Evolutionary conservation across 2,113 vertebrate species (phyloP).

Genomic region (Lucifuga dentata): DNA sequence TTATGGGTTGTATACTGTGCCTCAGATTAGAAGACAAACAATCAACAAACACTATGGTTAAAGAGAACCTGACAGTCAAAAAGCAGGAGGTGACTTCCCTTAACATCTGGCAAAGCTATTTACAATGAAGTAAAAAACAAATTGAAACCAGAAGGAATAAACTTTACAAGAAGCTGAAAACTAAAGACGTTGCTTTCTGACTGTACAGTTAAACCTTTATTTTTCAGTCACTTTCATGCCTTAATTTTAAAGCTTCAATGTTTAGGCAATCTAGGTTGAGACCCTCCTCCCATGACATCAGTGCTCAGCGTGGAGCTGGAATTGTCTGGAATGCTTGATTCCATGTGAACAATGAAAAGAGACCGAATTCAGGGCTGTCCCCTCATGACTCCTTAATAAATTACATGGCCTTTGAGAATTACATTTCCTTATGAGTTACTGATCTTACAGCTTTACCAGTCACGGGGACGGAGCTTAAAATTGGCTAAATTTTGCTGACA

Average conservation of each 20-base stretch:
- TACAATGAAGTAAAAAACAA: conserved; percentile 41
- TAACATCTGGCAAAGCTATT: conserved; percentile 33
- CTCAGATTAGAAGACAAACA: conserved; percentile 32
- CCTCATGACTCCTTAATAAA: neutral
- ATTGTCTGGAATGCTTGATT: conserved; percentile 4
- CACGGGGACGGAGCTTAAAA: no score
- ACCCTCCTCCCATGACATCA: conserved; percentile 42
- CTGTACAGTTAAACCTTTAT: conserved; percentile 20
- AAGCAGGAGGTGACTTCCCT: conserved; percentile 37
- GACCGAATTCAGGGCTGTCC: neutral
- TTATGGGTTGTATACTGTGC: conserved; percentile 1
- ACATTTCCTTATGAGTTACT: no score
- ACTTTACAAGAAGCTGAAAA: conserved; percentile 9
- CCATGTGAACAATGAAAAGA: neutral
- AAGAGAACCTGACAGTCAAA: conserved; percentile 10
- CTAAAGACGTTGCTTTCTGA: conserved; percentile 23
- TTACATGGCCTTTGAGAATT: no score
- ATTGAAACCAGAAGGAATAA: conserved; percentile 19
- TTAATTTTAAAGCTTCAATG: conserved; percentile 41
- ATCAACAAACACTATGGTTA: conserved; percentile 23
- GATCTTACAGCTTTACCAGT: no score
- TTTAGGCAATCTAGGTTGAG: conserved; percentile 53
- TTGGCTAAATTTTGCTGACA: no score
- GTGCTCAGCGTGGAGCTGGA: conserved; percentile 2
- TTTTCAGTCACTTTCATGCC: conserved; percentile 19